These are phyloP conservation scores for Catharus minimus DNA, from an alignment of 2,113 vertebrate species.

Conservation along the genomic window DNA sequence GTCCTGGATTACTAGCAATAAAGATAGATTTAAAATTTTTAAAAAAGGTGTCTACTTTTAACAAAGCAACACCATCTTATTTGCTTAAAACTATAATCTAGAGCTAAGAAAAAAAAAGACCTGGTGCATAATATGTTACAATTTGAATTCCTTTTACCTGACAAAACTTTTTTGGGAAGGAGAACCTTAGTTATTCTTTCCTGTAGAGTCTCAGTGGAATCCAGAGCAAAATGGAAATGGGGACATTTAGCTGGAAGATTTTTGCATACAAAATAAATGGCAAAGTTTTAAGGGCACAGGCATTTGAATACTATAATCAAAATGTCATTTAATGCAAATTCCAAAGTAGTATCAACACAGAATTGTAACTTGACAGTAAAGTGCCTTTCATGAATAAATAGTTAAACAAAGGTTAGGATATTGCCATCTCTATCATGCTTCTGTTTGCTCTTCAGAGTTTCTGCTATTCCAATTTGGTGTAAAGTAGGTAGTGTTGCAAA, in stretches of 20 bases:
- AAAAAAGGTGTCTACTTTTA: background rate
- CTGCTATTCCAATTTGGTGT: background rate
- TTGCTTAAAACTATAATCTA: background rate
- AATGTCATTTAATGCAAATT: constrained; percentile 76
- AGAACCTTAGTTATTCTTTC: background rate
- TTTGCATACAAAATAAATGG: constrained; percentile 64
- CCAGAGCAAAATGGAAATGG: constrained; percentile 49
- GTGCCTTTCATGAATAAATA: constrained; percentile 51
- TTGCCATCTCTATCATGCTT: background rate
- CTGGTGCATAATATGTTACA: background rate
- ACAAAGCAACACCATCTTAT: background rate
- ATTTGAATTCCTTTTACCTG: constrained; percentile 22
- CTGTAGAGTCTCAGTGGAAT: constrained; percentile 1
- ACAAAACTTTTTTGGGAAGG: background rate
- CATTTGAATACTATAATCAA: constrained; percentile 68
- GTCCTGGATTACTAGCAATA: background rate
- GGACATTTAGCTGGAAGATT: constrained; percentile 64
- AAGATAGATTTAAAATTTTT: background rate
- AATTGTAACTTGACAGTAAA: constrained; percentile 60
- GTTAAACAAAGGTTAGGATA: constrained; percentile 48
- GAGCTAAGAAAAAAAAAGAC: background rate
- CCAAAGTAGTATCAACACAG: constrained; percentile 43
- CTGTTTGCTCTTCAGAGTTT: background rate
- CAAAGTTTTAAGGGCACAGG: constrained; percentile 63
- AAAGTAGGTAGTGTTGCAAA: background rate